These are phyloP conservation scores for Daboia siamensis DNA, from an alignment of 2,113 vertebrate genomes.

Conservation along the genomic window DNA sequence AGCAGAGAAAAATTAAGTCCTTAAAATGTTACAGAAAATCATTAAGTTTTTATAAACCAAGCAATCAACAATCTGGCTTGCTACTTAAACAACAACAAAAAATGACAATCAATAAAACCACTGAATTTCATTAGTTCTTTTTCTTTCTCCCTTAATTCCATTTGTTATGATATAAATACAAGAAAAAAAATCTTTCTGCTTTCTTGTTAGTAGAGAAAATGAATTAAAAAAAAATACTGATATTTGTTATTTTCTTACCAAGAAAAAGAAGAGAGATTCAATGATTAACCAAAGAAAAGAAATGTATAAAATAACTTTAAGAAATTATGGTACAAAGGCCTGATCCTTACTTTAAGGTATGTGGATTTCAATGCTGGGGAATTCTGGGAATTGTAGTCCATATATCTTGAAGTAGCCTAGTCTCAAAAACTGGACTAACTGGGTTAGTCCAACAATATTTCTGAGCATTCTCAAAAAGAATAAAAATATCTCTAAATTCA, in stretches of 20 bases:
- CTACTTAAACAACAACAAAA: conserved; percentile 37
- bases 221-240: background rate
- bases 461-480: background rate
- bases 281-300: background rate
- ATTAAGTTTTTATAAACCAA: conserved; percentile 4
- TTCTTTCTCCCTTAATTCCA: conserved; percentile 16
- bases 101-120: conserved; percentile 35
- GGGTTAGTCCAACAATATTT: background rate
- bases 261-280: background rate
- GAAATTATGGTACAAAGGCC: background rate
- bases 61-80: conserved; percentile 32
- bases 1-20: background rate
- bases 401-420: background rate
- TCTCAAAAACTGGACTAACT: background rate
- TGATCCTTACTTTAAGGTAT: background rate
- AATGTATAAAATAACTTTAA: background rate
- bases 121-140: conserved; percentile 12
- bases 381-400: background rate
- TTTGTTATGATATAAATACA: conserved; percentile 1
- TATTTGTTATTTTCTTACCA: background rate
- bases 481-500: background rate
- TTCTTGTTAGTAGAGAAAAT: background rate
- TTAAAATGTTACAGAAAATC: background rate
- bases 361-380: background rate
- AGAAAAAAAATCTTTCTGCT: conserved; percentile 3